A percentile compares a stretch with the other conserved stretches of the same genome.
Evolutionary conservation across 1,140 invertebrate genomes (phyloP).

Genomic region (Hydropsyche tenuis): DNA sequence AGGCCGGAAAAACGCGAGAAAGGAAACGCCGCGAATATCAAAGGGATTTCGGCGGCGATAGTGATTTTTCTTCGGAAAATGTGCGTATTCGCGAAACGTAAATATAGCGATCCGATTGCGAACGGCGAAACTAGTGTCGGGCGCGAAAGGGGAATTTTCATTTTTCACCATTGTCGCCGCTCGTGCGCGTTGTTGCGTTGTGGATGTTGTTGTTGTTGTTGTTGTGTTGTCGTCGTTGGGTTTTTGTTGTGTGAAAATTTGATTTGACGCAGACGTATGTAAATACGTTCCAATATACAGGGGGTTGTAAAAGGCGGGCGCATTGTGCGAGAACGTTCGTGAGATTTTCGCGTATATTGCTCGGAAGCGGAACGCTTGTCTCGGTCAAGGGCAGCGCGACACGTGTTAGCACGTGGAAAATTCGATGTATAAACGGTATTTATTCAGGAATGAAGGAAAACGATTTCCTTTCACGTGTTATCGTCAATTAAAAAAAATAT

Average conservation of each 20-base stretch:
- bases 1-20: background rate
- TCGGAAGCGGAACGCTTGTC: too few relatives aligned
- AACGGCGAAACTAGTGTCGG: conserved; percentile 13
- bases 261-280: conserved; percentile 14
- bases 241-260: background rate
- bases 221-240: background rate
- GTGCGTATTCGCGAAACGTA: conserved; percentile 16
- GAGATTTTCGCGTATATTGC: too few relatives aligned
- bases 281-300: background rate
- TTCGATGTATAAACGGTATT: too few relatives aligned
- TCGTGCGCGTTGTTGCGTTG: background rate
- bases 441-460: too few relatives aligned
- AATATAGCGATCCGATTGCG: conserved; percentile 27
- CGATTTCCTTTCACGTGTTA: too few relatives aligned
- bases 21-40: background rate
- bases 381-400: too few relatives aligned
- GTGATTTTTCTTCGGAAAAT: conserved; percentile 14
- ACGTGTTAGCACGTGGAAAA: too few relatives aligned
- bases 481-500: too few relatives aligned
- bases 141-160: background rate
- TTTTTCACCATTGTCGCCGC: background rate
- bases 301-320: too few relatives aligned
- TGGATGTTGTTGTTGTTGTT: too few relatives aligned
- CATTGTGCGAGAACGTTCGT: too few relatives aligned
- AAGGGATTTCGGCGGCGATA: conserved; percentile 8